These are phyloP conservation scores for Eupleurogrammus muticus DNA, from an alignment of 2,797 vertebrate species.

Conservation along the genomic window DNA sequence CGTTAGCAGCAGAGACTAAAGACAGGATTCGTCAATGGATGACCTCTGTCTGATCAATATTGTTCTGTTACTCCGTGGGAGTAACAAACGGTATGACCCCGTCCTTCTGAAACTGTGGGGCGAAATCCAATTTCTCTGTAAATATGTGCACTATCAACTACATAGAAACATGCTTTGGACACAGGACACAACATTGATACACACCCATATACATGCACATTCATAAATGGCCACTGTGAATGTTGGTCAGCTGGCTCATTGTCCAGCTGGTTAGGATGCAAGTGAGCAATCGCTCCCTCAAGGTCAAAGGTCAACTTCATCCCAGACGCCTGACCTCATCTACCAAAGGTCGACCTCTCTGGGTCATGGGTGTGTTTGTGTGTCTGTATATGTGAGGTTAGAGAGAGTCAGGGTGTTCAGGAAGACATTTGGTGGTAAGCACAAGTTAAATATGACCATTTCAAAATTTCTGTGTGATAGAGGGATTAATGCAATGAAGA, in stretches of 20 bases:
- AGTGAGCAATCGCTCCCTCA: constrained; percentile 62
- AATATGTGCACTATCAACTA: constrained; percentile 11
- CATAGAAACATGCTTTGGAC: constrained; percentile 1
- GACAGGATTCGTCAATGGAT: constrained; percentile 30
- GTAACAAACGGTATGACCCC: constrained; percentile 45
- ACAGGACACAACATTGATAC: constrained; percentile 3
- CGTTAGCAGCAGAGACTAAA: constrained; percentile 33
- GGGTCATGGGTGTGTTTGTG: constrained; percentile 38
- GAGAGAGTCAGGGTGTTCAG: constrained; percentile 12
- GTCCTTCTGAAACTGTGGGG: constrained; percentile 27
- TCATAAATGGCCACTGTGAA: constrained; percentile 3
- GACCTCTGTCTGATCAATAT: constrained; percentile 60
- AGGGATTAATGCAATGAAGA: background rate
- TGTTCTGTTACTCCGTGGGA: constrained; percentile 37
- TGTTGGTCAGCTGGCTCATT: constrained; percentile 45
- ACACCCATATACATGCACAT: background rate
- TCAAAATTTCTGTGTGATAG: background rate
- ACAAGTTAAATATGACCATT: constrained; percentile 17
- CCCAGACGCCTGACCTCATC: constrained; percentile 83
- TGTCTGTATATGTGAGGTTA: constrained; percentile 6
- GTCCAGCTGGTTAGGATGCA: constrained; percentile 81
- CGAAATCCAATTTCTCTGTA: constrained; percentile 45
- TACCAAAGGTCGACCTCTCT: constrained; percentile 69
- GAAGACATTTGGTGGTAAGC: constrained; percentile 23
- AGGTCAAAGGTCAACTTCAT: constrained; percentile 82